These are phyloP conservation scores for Theristus sp. DNA, from an alignment of 2,888 invertebrate species.

Conservation along the genomic window DNA sequence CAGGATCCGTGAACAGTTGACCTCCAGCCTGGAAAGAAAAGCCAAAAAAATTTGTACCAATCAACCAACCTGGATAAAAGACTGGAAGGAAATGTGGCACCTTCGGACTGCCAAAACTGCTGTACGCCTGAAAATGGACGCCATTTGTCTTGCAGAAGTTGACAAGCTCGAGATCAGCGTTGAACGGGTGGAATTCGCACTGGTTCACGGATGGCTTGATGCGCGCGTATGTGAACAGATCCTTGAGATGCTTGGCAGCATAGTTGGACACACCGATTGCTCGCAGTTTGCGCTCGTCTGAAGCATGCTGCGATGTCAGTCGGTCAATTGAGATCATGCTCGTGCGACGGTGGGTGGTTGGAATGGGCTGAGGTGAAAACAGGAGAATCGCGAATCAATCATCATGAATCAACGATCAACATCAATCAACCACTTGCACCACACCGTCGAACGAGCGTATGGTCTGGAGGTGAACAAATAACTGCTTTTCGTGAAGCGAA, in stretches of 20 bases:
- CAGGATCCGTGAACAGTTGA: slow-evolving; percentile 11
- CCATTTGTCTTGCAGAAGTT: slow-evolving; percentile 45
- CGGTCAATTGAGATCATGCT: no score
- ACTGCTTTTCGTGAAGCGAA: background rate
- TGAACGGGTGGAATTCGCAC: slow-evolving; percentile 63
- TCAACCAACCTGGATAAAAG: no score
- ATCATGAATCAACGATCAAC: no score
- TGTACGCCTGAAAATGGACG: slow-evolving; percentile 59
- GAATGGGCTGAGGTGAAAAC: no score
- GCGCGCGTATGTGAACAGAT: slow-evolving; percentile 39
- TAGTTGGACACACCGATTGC: slow-evolving; percentile 68
- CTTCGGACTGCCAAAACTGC: slow-evolving; percentile 24
- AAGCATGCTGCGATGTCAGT: no score
- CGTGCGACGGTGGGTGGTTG: no score
- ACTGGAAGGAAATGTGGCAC: background rate
- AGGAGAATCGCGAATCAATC: no score
- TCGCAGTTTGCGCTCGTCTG: slow-evolving; percentile 34
- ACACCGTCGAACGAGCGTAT: no score
- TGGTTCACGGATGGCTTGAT: slow-evolving; percentile 47
- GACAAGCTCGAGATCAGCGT: slow-evolving; percentile 44
- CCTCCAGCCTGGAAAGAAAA: slow-evolving; percentile 6
- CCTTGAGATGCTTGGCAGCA: slow-evolving; percentile 47
- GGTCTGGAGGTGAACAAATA: no score
- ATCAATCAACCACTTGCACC: no score
- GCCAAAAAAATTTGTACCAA: background rate